A percentile compares a stretch with the other conserved stretches of the same genome.
Evolutionary conservation across 2,797 vertebrate species (phyloP).

Genomic region (Eutrigla gurnardus): DNA sequence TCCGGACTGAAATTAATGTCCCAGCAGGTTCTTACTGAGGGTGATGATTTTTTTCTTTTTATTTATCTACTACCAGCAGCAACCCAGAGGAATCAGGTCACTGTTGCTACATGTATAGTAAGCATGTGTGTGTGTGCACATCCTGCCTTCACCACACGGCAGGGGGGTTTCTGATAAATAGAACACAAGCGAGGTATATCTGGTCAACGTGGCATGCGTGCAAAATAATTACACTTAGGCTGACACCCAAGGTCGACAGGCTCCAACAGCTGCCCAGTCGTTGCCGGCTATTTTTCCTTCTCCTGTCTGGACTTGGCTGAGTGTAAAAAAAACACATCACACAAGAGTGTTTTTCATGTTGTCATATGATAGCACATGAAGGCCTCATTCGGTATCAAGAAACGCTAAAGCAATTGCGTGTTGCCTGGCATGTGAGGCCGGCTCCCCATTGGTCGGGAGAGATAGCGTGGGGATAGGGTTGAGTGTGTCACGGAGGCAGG

Average conservation of each 20-base stretch:
- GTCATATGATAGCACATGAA: slow-evolving; percentile 68
- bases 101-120: slow-evolving; percentile 47
- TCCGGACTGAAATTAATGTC: slow-evolving; percentile 49
- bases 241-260: slow-evolving; percentile 76
- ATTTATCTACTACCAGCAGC: slow-evolving; percentile 55
- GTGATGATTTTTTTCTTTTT: slow-evolving; percentile 35
- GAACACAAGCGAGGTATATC: slow-evolving; percentile 64
- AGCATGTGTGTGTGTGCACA: slow-evolving; percentile 1
- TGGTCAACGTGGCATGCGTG: slow-evolving; percentile 73
- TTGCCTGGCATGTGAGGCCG: slow-evolving; percentile 27
- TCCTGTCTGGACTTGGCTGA: slow-evolving; percentile 67
- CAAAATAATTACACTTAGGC: slow-evolving; percentile 76
- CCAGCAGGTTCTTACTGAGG: slow-evolving; percentile 40
- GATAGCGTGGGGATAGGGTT: slow-evolving; percentile 1
- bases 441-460: slow-evolving; percentile 13
- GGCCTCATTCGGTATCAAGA: slow-evolving; percentile 53
- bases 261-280: slow-evolving; percentile 73
- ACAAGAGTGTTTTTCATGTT: slow-evolving; percentile 64
- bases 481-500: slow-evolving; percentile 10
- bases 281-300: slow-evolving; percentile 61
- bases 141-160: slow-evolving; percentile 22
- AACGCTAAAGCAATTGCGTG: slow-evolving; percentile 33
- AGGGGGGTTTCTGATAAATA: slow-evolving; percentile 57
- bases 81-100: slow-evolving; percentile 55
- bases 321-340: slow-evolving; percentile 61